Base-by-base conservation (phyloP, 1,140 invertebrate genomes). In the Trichomalopsis sarcophagae region DNA sequence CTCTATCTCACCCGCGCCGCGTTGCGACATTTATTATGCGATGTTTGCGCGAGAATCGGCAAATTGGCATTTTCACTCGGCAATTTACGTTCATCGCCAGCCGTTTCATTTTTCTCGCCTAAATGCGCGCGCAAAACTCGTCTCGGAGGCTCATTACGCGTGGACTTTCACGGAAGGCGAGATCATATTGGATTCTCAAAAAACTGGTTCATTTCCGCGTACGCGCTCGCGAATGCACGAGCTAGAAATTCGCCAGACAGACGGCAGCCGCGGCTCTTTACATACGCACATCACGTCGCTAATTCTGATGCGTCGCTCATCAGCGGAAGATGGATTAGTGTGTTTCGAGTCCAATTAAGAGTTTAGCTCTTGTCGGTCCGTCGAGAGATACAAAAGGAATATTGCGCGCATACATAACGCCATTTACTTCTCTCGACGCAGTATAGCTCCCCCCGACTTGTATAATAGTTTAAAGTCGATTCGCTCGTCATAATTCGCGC, bases 231-330 rank as follows among this genome's bases (percentile, higher is more conserved):
- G 17, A 14, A 5, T 21, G 14, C 7, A 36, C 0, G 33, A 36
- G 55, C 50, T 62, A 62, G 14, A 62, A 21, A 62, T 40, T 78
- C 21, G 21, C 40, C 50, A 55, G 50, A 55, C 50, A 55, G 47
- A 50, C 47, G 47, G 47, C 50, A 7, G 17, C 23, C 1, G 23
- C 13, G n/a, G n/a, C 55, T 47, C 81, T 68, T 66, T 77, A 76
- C 21, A 82, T 68, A 76, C 74, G 36, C 44, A 30, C 27, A 50
- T 68, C 55, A 68, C 50, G 55, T 83, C 9, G 36, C 30, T 68
- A 69, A 86, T 82, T 86, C 69, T 86, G 83, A 86, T 86, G 81
- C 78, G 62, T 75, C 47, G 78, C 62, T 50, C 80, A 86, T 86
- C 80, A 66, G 27, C n/a, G 36, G 23, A 83, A 74, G 76, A 86